These are phyloP conservation scores for Aphaenogaster ashmeadi DNA, from an alignment of 1,140 invertebrate genomes.

Conservation along the genomic window DNA sequence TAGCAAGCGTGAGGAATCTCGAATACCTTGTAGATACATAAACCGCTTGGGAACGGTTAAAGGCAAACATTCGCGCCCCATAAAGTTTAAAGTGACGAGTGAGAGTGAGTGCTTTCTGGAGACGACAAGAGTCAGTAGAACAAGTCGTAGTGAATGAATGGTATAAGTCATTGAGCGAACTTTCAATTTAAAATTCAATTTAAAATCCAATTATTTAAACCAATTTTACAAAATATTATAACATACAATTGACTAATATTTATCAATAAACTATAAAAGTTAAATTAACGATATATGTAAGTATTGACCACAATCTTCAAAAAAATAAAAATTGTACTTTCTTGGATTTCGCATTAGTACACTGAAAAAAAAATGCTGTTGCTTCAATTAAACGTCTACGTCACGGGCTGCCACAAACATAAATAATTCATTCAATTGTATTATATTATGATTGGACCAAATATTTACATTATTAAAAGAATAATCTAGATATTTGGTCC, in stretches of 20 bases:
- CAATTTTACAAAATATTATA: neutral
- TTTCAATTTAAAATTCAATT: neutral
- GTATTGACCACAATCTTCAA: neutral
- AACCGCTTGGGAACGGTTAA: neutral
- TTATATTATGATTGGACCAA: too few relatives aligned
- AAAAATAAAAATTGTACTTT: neutral
- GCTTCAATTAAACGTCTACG: too few relatives aligned
- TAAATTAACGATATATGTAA: neutral
- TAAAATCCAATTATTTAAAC: neutral
- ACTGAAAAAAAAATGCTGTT: neutral
- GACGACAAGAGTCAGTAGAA: neutral
- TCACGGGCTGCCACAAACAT: too few relatives aligned
- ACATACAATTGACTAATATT: neutral
- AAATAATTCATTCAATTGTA: too few relatives aligned
- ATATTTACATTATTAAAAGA: too few relatives aligned
- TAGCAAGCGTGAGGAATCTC: neutral
- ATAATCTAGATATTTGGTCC: too few relatives aligned
- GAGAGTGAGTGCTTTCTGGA: neutral
- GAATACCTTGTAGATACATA: neutral
- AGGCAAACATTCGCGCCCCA: neutral
- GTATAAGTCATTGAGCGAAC: neutral
- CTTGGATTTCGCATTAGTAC: neutral
- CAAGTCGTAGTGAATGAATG: neutral
- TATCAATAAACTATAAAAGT: neutral
- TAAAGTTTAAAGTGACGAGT: constrained; percentile 26